Percentiles rank a stretch among this genome's conserved stretches.
phyloP scores from a whole-genome alignment of 2,888 invertebrate species.

The Dynastes maya region DNA sequence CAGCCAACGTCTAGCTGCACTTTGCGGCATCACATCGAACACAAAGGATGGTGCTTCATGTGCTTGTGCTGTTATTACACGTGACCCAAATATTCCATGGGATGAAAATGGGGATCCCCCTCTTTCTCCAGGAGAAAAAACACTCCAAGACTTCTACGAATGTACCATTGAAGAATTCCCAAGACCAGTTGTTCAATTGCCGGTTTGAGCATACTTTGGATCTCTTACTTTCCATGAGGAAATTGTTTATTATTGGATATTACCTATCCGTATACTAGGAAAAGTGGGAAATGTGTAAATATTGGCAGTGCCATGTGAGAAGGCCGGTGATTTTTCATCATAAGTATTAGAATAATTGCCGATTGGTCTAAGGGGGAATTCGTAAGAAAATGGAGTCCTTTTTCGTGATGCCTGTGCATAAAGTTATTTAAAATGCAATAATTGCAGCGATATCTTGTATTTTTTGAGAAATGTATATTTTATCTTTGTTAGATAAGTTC shows the following conservation, averaged over 20 bases:
- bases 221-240: background rate
- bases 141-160: conserved; percentile 79
- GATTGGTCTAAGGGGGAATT: conserved; percentile 1
- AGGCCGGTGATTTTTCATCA: background rate
- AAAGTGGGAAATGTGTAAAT: background rate
- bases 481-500: conserved; percentile 16
- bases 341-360: background rate
- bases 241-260: conserved; percentile 15
- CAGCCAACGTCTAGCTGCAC: conserved; percentile 72
- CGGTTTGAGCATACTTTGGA: conserved; percentile 62
- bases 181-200: conserved; percentile 78
- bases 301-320: background rate
- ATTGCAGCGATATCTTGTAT: conserved; percentile 23
- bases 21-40: conserved; percentile 71
- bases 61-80: conserved; percentile 74
- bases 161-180: conserved; percentile 77
- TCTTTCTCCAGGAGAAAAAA: conserved; percentile 76
- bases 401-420: background rate
- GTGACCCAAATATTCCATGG: conserved; percentile 69
- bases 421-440: background rate
- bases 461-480: conserved; percentile 14
- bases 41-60: conserved; percentile 69
- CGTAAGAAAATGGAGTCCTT: background rate
- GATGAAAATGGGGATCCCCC: conserved; percentile 70
- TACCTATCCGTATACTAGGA: background rate